These are phyloP conservation scores for Geotrypetes seraphini DNA, from an alignment of 2,797 vertebrate genomes.

Conservation along the genomic window DNA sequence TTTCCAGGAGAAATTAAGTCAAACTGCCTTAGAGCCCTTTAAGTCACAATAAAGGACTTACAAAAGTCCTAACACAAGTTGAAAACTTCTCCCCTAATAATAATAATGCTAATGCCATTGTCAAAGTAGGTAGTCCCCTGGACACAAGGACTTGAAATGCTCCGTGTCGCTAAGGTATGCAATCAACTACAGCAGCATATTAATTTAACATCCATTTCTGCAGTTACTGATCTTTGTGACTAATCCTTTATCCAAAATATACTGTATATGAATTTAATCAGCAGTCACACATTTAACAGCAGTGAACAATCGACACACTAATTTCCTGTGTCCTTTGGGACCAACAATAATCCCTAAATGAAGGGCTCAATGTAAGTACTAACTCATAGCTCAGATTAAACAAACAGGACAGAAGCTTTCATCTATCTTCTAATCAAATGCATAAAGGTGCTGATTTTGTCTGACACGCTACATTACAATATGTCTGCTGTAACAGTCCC, in stretches of 20 bases:
- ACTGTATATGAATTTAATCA: conserved; percentile 27
- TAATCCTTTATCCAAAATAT: too few species aligned
- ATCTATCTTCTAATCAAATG: conserved; percentile 63
- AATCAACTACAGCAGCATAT: too few species aligned
- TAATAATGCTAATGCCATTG: too few species aligned
- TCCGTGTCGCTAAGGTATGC: too few species aligned
- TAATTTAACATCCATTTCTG: conserved; percentile 11
- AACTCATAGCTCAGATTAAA: conserved; percentile 64
- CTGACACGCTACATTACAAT: conserved; percentile 60
- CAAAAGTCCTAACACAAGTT: too few species aligned
- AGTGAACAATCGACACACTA: conserved; percentile 39
- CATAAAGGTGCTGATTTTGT: conserved; percentile 54
- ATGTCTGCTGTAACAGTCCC: conserved; percentile 49
- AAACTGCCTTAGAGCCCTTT: too few species aligned
- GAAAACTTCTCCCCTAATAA: too few species aligned
- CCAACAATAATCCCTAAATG: conserved; percentile 36
- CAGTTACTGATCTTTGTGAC: conserved; percentile 14
- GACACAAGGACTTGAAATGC: too few species aligned
- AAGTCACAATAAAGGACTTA: too few species aligned
- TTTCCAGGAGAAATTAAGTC: too few species aligned
- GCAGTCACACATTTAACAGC: conserved; percentile 24
- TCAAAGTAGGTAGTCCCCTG: too few species aligned
- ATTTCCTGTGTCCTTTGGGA: conserved; percentile 54
- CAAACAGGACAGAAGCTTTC: conserved; percentile 67
- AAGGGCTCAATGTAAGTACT: conserved; percentile 62